A percentile compares a stretch with the other conserved stretches of the same genome.
These are phyloP conservation scores for Dermolepida albohirtum DNA, from an alignment of 2,888 invertebrate species.

Conservation along the genomic window DNA sequence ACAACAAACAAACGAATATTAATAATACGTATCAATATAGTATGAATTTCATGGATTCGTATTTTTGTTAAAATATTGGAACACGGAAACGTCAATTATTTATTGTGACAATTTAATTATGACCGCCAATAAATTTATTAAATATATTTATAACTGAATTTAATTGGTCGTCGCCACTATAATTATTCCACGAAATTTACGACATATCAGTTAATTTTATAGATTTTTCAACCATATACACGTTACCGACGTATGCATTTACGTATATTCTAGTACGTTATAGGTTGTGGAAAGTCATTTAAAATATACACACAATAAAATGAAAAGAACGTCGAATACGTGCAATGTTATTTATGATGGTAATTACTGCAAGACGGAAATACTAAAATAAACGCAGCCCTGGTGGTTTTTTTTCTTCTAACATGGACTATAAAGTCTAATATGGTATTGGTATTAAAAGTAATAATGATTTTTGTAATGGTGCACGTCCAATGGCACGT, in stretches of 20 bases:
- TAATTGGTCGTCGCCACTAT: conserved; percentile 22
- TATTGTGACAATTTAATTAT: conserved; percentile 39
- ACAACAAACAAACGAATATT: no score
- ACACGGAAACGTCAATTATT: conserved; percentile 37
- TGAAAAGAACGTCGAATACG: conserved; percentile 13
- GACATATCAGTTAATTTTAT: conserved; percentile 21
- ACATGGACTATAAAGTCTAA: conserved; percentile 3
- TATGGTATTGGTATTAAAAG: conserved; percentile 10
- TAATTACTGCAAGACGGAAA: conserved; percentile 29
- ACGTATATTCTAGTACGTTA: background rate
- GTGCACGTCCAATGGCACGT: background rate
- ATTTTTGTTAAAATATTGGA: background rate
- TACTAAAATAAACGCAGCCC: conserved; percentile 18
- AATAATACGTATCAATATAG: no score
- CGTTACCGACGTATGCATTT: background rate
- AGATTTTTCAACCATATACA: conserved; percentile 20
- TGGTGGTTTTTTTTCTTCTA: background rate
- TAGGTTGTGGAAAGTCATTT: background rate
- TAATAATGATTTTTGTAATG: background rate
- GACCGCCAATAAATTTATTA: conserved; percentile 26
- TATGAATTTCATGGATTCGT: no score
- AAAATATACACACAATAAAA: conserved; percentile 1
- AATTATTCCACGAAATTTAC: conserved; percentile 30
- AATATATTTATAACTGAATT: conserved; percentile 30
- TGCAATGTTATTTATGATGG: conserved; percentile 30